phyloP scores from a whole-genome alignment of 2,888 invertebrate species.

The Tiphia femorata region DNA sequence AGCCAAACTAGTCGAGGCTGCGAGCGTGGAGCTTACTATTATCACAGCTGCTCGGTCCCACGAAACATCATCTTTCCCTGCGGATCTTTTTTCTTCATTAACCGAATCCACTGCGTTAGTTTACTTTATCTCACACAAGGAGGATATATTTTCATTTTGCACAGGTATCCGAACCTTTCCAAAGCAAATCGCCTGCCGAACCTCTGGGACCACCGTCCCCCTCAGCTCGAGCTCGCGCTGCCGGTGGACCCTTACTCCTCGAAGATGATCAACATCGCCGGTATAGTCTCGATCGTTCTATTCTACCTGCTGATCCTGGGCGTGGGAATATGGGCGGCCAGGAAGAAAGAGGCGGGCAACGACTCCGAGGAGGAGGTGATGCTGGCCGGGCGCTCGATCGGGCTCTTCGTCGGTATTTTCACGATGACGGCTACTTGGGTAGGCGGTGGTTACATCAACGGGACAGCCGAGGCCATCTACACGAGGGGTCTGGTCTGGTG shows the following conservation, averaged over 20 bases:
- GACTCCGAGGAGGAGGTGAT: conserved; percentile 98
- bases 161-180: conserved; percentile 62
- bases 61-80: neutral
- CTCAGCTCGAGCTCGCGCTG: conserved; percentile 62
- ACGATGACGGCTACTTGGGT: conserved; percentile 99
- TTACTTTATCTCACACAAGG: no score
- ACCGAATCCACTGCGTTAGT: no score
- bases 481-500: conserved; percentile 95
- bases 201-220: conserved; percentile 61
- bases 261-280: conserved; percentile 91
- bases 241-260: conserved; percentile 63
- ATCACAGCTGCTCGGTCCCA: no score
- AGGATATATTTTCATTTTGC: conserved; percentile 16
- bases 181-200: conserved; percentile 61
- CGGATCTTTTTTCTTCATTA: neutral
- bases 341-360: conserved; percentile 90
- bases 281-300: conserved; percentile 92
- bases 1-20: no score
- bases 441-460: conserved; percentile 99
- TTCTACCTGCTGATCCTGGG: conserved; percentile 96
- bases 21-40: no score
- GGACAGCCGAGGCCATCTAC: conserved; percentile 97
- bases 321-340: conserved; percentile 97
- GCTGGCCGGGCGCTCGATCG: conserved; percentile 97
- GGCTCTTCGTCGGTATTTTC: conserved; percentile 96